Percentiles rank a stretch among this genome's conserved stretches.
Conservation (phyloP, 2,797 vertebrate genomes). For the Channallabes apus region DNA sequence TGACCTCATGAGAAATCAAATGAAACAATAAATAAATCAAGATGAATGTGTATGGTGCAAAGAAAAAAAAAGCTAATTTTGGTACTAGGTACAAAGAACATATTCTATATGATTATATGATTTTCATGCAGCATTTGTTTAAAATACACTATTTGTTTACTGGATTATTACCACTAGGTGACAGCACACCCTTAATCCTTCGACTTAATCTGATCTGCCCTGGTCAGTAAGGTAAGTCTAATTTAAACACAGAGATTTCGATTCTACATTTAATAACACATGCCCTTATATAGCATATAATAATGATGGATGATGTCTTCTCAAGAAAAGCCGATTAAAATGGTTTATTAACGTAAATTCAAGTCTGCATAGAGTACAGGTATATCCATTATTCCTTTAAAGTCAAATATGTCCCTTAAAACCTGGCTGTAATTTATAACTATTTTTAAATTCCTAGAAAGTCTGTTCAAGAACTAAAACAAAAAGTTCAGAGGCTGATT, state of each 20-base stretch:
- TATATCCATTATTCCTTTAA: background rate
- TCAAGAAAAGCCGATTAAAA: background rate
- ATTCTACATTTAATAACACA: background rate
- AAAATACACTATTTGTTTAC: background rate
- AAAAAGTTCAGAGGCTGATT: conserved; percentile 40
- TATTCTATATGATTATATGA: background rate
- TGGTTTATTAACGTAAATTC: background rate
- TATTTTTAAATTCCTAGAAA: background rate
- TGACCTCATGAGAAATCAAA: conserved; percentile 45
- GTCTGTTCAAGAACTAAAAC: background rate
- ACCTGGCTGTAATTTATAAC: background rate
- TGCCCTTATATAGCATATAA: background rate
- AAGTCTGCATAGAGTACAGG: background rate
- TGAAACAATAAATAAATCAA: conserved; percentile 21
- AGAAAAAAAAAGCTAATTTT: background rate
- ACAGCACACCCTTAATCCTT: conserved; percentile 59
- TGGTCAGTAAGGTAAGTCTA: background rate
- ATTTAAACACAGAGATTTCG: background rate
- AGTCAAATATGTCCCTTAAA: background rate
- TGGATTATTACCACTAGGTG: conserved; percentile 70
- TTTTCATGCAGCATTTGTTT: background rate
- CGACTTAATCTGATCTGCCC: background rate
- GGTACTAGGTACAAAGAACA: background rate
- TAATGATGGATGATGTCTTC: background rate
- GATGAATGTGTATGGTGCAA: conserved; percentile 58